These are phyloP conservation scores for Anniella stebbinsi DNA, from an alignment of 2,797 vertebrate genomes.

Conservation along the genomic window DNA sequence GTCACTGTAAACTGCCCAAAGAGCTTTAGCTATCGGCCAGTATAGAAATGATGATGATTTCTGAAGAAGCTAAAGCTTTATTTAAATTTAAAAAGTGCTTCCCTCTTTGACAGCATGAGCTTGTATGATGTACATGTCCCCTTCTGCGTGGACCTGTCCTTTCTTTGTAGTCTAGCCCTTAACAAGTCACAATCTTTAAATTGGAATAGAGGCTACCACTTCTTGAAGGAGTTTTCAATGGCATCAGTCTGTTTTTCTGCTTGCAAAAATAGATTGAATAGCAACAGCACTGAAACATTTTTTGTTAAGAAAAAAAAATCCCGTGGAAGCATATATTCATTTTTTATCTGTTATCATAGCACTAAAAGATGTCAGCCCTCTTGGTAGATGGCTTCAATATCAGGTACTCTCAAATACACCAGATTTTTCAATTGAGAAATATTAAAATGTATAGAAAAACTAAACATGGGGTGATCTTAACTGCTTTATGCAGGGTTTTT, in stretches of 20 bases:
- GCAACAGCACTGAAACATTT: neutral
- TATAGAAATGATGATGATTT: too few relatives aligned
- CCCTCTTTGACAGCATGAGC: neutral
- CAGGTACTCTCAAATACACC: neutral
- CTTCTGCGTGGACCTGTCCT: neutral
- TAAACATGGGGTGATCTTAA: too few relatives aligned
- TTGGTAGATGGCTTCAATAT: neutral
- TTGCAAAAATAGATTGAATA: neutral
- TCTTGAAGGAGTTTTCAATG: neutral
- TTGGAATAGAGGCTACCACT: neutral
- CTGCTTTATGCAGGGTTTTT: neutral
- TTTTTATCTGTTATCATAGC: conserved; percentile 9
- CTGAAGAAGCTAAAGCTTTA: neutral
- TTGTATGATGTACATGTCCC: neutral
- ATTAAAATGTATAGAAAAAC: neutral
- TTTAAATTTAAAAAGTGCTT: neutral
- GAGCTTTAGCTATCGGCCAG: too few relatives aligned
- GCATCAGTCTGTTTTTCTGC: conserved; percentile 13
- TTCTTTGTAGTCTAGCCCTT: neutral
- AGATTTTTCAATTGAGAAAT: neutral
- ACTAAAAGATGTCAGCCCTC: neutral
- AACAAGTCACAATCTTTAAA: conserved; percentile 8
- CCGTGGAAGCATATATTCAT: conserved; percentile 4
- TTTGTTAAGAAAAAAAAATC: conserved; percentile 1
- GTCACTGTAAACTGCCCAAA: too few relatives aligned